Conservation (phyloP, 1,140 invertebrate species). For the Gyrodactylus bullatarudis region DNA sequence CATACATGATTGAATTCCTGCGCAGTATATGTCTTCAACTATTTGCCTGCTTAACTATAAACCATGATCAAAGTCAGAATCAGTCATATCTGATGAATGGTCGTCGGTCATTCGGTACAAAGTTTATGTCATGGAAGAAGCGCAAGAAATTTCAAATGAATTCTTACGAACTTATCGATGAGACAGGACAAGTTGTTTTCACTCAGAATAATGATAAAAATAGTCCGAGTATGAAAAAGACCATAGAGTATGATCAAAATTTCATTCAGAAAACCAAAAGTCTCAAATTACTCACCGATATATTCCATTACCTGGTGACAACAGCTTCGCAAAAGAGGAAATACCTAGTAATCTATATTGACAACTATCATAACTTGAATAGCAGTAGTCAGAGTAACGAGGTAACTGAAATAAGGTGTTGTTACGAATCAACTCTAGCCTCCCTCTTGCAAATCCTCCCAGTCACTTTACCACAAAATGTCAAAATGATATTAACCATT, state of each 20-base stretch:
- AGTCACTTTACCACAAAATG: not conserved
- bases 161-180: not conserved
- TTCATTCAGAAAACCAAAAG: not conserved
- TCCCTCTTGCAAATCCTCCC: not conserved
- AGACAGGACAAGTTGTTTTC: not conserved
- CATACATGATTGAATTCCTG: not conserved
- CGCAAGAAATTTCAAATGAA: not conserved
- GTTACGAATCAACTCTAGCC: not conserved
- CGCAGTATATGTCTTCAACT: not conserved
- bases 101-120: not conserved
- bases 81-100: not conserved
- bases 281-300: not conserved
- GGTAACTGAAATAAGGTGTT: too few species aligned
- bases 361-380: not conserved
- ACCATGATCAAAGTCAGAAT: not conserved
- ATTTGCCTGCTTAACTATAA: not conserved
- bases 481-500: not conserved
- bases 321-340: not conserved
- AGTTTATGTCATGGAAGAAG: not conserved
- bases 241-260: not conserved
- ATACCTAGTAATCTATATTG: not conserved
- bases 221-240: not conserved
- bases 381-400: too few species aligned
- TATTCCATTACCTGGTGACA: not conserved
- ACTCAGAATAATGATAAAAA: too few species aligned